A percentile compares a stretch with the other conserved stretches of the same genome.
Conservation (phyloP, 2,888 invertebrate genomes). For the Agrochola circellaris region DNA sequence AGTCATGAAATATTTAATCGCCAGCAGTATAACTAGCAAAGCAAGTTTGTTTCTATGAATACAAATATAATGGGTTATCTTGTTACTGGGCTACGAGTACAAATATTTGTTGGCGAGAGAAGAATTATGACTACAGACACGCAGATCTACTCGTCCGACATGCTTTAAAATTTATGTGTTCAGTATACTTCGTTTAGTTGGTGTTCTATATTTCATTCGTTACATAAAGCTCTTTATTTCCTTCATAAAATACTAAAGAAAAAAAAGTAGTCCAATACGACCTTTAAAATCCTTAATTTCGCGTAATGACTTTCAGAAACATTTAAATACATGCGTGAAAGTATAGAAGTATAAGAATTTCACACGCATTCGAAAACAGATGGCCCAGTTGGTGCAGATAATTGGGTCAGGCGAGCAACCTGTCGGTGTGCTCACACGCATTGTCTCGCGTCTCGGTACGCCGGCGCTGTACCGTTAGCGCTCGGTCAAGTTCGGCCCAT, state of each 20-base stretch:
- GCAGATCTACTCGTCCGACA: constrained; percentile 20
- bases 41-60: constrained; percentile 62
- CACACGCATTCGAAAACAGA: constrained; percentile 86
- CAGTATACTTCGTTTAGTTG: constrained; percentile 6
- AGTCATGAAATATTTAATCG: constrained; percentile 53
- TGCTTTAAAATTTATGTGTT: constrained; percentile 21
- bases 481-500: constrained; percentile 88
- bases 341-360: constrained; percentile 78
- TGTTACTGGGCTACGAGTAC: constrained; percentile 62
- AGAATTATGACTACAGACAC: constrained; percentile 57
- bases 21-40: constrained; percentile 40
- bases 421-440: constrained; percentile 86
- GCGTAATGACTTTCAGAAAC: constrained; percentile 47
- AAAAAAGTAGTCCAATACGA: constrained; percentile 38
- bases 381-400: constrained; percentile 85
- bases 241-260: constrained; percentile 16
- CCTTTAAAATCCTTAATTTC: constrained; percentile 49
- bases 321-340: constrained; percentile 78
- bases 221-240: background rate
- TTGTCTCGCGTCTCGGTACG: constrained; percentile 83
- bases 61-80: constrained; percentile 59
- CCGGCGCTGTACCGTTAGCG: constrained; percentile 84
- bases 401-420: constrained; percentile 90
- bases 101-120: constrained; percentile 50
- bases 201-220: constrained; percentile 2